Evolutionary conservation across 2,797 vertebrate species (phyloP).

Genomic region (Silurus aristotelis): DNA sequence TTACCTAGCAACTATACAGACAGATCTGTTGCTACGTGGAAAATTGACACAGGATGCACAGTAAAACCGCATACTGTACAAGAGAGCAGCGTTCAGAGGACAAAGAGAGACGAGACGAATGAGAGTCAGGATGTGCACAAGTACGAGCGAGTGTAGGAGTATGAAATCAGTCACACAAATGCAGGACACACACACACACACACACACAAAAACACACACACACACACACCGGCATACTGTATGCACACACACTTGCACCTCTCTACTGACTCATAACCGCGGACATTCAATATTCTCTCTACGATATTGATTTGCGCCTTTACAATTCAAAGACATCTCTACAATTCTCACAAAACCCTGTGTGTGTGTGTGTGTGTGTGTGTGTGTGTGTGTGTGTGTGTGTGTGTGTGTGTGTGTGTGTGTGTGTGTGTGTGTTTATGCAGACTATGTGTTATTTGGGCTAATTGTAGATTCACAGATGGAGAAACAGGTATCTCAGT

Average conservation of each 20-base stretch:
- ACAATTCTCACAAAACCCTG: neutral
- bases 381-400: neutral
- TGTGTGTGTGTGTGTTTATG: neutral
- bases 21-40: conserved; percentile 71
- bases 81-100: conserved; percentile 14
- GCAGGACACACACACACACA: conserved; percentile 11
- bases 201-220: too few species aligned
- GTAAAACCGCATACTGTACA: conserved; percentile 47
- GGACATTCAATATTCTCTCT: too few species aligned
- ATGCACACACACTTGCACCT: conserved; percentile 29
- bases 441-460: neutral
- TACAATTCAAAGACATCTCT: neutral
- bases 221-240: neutral
- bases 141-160: conserved; percentile 13
- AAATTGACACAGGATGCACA: conserved; percentile 51
- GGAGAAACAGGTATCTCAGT: neutral
- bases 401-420: neutral
- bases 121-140: conserved; percentile 15
- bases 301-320: neutral
- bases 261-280: conserved; percentile 26
- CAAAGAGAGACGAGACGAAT: conserved; percentile 35
- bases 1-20: conserved; percentile 88
- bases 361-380: neutral
- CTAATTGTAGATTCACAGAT: conserved; percentile 4
- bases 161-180: conserved; percentile 19